Conservation (phyloP, 2,888 invertebrate species). For the Sesia bembeciformis region DNA sequence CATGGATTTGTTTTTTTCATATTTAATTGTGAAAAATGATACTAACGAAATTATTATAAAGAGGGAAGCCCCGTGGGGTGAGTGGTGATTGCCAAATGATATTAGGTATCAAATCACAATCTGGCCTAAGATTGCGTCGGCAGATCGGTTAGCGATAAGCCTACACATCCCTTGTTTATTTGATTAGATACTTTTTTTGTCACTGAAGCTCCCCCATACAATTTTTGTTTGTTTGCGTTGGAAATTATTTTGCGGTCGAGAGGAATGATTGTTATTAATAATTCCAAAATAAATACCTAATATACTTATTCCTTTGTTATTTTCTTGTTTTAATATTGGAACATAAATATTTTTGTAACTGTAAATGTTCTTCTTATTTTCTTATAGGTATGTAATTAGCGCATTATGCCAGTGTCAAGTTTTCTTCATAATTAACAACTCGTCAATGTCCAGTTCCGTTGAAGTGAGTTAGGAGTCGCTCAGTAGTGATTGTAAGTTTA, state of each 20-base stretch:
- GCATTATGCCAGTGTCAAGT: too few relatives aligned
- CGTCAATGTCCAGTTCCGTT: too few relatives aligned
- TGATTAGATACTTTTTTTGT: conserved; percentile 45
- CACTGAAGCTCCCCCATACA: conserved; percentile 37
- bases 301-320: background rate
- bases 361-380: too few relatives aligned
- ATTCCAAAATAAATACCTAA: background rate
- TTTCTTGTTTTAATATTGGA: too few relatives aligned
- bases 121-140: conserved; percentile 48
- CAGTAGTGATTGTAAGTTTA: too few relatives aligned
- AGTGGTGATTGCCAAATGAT: conserved; percentile 23
- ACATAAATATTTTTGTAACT: too few relatives aligned
- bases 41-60: background rate
- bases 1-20: background rate
- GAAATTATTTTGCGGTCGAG: conserved; percentile 24
- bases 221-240: conserved; percentile 27
- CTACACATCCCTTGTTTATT: conserved; percentile 46
- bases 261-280: background rate
- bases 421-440: too few relatives aligned
- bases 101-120: conserved; percentile 64
- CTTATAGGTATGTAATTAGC: too few relatives aligned
- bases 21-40: background rate
- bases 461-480: too few relatives aligned
- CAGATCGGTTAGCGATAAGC: conserved; percentile 38
- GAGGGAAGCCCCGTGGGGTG: conserved; percentile 21